These are phyloP conservation scores for Xestia c-nigrum DNA, from an alignment of 2,888 invertebrate species.

Conservation along the genomic window DNA sequence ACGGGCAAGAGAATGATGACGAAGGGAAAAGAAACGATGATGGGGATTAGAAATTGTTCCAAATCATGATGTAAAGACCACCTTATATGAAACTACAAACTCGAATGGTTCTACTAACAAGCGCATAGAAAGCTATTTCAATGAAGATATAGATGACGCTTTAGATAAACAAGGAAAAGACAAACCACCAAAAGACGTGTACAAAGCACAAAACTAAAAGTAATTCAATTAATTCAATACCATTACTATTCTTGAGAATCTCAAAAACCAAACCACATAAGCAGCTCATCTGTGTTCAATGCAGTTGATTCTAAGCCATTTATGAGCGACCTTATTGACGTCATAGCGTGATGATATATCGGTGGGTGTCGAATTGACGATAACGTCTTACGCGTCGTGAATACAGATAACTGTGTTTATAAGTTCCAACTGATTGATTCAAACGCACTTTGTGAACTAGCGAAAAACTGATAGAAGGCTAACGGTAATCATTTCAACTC, in stretches of 20 bases:
- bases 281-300: slow-evolving; percentile 52
- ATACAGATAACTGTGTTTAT: slow-evolving; percentile 55
- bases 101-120: neutral
- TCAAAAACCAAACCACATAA: slow-evolving; percentile 43
- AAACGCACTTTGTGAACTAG: slow-evolving; percentile 19
- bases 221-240: slow-evolving; percentile 51
- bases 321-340: slow-evolving; percentile 53
- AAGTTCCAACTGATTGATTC: slow-evolving; percentile 31
- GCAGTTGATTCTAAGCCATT: slow-evolving; percentile 52
- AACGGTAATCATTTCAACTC: neutral
- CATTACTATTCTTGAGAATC: slow-evolving; percentile 29
- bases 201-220: slow-evolving; percentile 4
- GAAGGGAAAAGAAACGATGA: neutral
- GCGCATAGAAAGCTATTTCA: neutral
- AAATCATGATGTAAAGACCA: neutral
- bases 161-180: slow-evolving; percentile 18
- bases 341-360: slow-evolving; percentile 56
- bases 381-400: slow-evolving; percentile 52
- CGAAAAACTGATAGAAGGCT: neutral
- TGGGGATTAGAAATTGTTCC: neutral
- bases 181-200: neutral
- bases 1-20: neutral
- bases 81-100: neutral
- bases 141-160: slow-evolving; percentile 11
- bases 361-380: slow-evolving; percentile 60